Evolutionary conservation across 2,797 vertebrate genomes (phyloP), one percentile per base, ranked within the genome.

Genomic region (Phoeniculus purpureus): DNA sequence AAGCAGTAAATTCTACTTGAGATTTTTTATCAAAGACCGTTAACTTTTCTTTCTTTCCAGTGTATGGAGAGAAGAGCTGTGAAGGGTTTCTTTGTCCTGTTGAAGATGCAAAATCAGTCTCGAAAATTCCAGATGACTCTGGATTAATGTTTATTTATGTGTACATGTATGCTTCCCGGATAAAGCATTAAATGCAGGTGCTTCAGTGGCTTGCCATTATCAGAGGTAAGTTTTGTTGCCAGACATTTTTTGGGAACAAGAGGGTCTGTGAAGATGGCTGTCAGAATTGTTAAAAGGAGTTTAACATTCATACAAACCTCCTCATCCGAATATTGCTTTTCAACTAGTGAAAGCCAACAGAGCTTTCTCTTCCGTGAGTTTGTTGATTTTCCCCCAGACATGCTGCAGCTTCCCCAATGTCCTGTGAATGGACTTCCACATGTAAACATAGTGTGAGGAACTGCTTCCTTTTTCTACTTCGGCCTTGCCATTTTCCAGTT

Each of bases 331-430:
- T 15, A 62, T 62, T 10, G 7, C 10, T 40, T 47, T 29, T 29
- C 45, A 34, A 7, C 37, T 61, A 18, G 6, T 9, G 7, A 45
- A 54, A 32, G 29, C 29, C 54, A 48, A 48, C 43, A 22, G 23
- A 12, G 6, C 15, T 48, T 43, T 84, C 43, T 80, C 6, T 62
- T 66, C 26, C 9, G 7, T 29, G 2, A 34, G 17, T 21, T 48
- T 48, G 6, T 17, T 12, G 56, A 1, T 20, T 70, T 78, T 27
- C 10, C 6, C 2, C 27, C 8, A 32, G 20, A 27, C 0, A 0
- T 65, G 32, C 32, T 2, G 8, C 32, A 56, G 27, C 15, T 65
- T 45, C 13, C 48, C 8, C 19, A 13, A 2, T 14, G 20, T 62
- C 31, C 23, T 70, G 18, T 60, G 34, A 52, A 65, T 27, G 13